Conservation (phyloP, 2,888 invertebrate genomes). For the Odontothrips loti region DNA sequence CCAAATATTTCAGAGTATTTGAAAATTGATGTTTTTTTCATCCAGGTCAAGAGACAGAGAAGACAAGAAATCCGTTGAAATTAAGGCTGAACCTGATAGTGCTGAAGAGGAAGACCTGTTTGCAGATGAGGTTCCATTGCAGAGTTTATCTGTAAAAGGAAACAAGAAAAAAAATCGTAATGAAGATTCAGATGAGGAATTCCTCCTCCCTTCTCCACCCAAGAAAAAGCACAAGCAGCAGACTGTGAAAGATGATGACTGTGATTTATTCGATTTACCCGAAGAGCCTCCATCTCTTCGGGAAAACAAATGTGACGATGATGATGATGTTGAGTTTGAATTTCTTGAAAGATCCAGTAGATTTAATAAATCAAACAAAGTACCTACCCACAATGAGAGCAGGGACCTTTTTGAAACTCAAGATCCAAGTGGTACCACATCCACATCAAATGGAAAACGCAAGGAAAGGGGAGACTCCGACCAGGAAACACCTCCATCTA, state of each 20-base stretch:
- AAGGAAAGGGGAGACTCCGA: not conserved
- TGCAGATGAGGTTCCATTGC: not conserved
- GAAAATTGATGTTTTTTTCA: not conserved
- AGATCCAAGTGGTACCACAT: not conserved
- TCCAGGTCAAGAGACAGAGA: not conserved
- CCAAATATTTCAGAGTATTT: not conserved
- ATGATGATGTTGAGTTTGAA: not conserved
- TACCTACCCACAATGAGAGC: not conserved
- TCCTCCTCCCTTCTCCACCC: not conserved
- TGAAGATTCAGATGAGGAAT: not conserved
- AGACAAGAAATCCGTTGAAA: not conserved
- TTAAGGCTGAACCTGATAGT: not conserved
- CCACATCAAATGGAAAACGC: not conserved
- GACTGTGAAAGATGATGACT: not conserved
- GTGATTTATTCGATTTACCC: not conserved
- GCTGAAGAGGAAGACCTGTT: not conserved
- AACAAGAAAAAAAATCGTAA: not conserved
- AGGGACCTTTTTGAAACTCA: not conserved
- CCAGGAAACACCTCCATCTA: not conserved
- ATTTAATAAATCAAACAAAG: not conserved
- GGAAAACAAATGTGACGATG: not conserved
- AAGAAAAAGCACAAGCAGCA: not conserved
- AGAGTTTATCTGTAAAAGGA: not conserved
- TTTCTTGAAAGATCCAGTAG: not conserved
- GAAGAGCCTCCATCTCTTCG: not conserved